Percentiles rank a stretch among this genome's conserved stretches.
phyloP scores from a whole-genome alignment of 2,888 invertebrate genomes.

The Thymelicus lineola region DNA sequence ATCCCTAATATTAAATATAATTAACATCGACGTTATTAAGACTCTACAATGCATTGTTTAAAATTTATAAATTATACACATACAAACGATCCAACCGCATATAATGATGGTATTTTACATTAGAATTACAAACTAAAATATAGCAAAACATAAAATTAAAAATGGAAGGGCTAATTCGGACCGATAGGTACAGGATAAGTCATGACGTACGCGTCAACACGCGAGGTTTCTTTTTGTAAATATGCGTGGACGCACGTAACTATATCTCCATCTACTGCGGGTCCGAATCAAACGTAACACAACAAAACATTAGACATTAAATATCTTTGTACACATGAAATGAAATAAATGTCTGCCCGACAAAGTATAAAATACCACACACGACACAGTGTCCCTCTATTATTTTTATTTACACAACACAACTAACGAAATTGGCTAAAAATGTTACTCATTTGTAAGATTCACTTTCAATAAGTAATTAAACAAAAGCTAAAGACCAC shows the following conservation, averaged over 20 bases:
- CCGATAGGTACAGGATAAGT: conserved; percentile 4
- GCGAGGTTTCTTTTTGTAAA: not conserved
- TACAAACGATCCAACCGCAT: conserved; percentile 35
- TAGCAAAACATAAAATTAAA: conserved; percentile 15
- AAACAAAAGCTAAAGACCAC: conserved; percentile 39
- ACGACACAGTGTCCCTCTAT: conserved; percentile 66
- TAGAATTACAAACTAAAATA: conserved; percentile 21
- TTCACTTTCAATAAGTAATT: conserved; percentile 64
- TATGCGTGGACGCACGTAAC: not conserved
- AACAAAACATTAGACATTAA: conserved; percentile 25
- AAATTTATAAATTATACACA: conserved; percentile 41
- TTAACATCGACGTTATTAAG: conserved; percentile 38
- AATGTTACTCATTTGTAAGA: conserved; percentile 65
- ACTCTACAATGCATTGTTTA: conserved; percentile 37
- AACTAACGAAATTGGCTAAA: conserved; percentile 67
- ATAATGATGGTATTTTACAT: conserved; percentile 31
- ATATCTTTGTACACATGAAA: conserved; percentile 35
- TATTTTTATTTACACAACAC: conserved; percentile 68
- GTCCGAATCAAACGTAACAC: conserved; percentile 33
- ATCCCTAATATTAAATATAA: conserved; percentile 39
- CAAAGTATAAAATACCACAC: conserved; percentile 40
- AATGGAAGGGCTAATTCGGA: conserved; percentile 10
- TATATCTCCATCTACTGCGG: not conserved
- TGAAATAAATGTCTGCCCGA: conserved; percentile 21
- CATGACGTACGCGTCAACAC: not conserved